Conservation (phyloP, 2,797 vertebrate genomes). For the Telmatherina bonti region DNA sequence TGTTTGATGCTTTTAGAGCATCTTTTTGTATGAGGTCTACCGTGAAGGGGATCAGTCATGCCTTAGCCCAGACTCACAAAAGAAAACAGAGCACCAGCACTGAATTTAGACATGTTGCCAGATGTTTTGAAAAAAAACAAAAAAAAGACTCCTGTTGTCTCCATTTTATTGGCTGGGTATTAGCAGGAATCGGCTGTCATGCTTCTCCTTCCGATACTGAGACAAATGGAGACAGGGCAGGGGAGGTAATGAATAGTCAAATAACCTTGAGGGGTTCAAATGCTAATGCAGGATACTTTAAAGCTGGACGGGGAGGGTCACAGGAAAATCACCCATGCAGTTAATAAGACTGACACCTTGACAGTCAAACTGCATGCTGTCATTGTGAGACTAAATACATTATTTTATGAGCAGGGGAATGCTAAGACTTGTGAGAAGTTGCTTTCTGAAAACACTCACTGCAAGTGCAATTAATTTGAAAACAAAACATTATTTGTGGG, state of each 20-base stretch:
- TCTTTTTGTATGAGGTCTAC: slow-evolving; percentile 64
- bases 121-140: slow-evolving; percentile 45
- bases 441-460: slow-evolving; percentile 29
- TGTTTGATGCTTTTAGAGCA: slow-evolving; percentile 36
- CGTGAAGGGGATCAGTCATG: slow-evolving; percentile 67
- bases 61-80: slow-evolving; percentile 59
- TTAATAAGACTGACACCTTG: slow-evolving; percentile 45
- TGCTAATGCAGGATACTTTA: slow-evolving; percentile 45
- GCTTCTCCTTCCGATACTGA: slow-evolving; percentile 42
- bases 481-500: slow-evolving; percentile 43
- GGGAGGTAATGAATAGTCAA: slow-evolving; percentile 49
- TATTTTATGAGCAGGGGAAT: slow-evolving; percentile 16
- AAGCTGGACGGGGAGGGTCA: slow-evolving; percentile 47
- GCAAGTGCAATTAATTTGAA: slow-evolving; percentile 28
- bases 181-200: slow-evolving; percentile 37
- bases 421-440: slow-evolving; percentile 8
- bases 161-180: slow-evolving; percentile 36
- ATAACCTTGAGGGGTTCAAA: slow-evolving; percentile 52
- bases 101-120: slow-evolving; percentile 50
- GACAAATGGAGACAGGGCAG: slow-evolving; percentile 30
- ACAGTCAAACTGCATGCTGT: slow-evolving; percentile 56
- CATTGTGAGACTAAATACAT: slow-evolving; percentile 45
- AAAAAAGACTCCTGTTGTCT: slow-evolving; percentile 47
- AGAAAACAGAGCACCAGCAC: slow-evolving; percentile 53
- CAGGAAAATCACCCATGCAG: slow-evolving; percentile 43